Evolutionary conservation across 2,888 invertebrate species (phyloP).

Genomic region (Phortica okadai): DNA sequence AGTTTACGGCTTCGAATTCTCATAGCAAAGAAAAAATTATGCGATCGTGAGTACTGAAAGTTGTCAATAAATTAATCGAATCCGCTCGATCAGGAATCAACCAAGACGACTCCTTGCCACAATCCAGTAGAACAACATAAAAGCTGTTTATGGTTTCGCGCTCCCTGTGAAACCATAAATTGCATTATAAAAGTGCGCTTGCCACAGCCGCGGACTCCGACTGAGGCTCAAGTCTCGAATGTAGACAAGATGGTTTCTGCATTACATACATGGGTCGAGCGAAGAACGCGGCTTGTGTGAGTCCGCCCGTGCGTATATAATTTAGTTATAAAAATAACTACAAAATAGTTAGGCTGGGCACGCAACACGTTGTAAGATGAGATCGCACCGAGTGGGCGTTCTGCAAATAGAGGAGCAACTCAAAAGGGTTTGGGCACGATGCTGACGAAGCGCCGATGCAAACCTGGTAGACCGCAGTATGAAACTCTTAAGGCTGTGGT

Average conservation of each 20-base stretch:
- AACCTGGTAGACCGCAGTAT: too few relatives aligned
- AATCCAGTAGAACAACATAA: slow-evolving; percentile 74
- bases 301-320: slow-evolving; percentile 66
- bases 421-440: slow-evolving; percentile 19
- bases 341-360: slow-evolving; percentile 53
- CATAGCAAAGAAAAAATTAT: not conserved
- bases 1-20: too few relatives aligned
- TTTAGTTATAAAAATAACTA: slow-evolving; percentile 75
- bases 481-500: too few relatives aligned
- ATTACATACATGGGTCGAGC: not conserved
- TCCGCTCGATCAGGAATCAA: slow-evolving; percentile 55
- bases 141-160: slow-evolving; percentile 75
- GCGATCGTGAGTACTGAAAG: slow-evolving; percentile 55
- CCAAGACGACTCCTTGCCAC: slow-evolving; percentile 46
- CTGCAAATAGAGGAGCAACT: slow-evolving; percentile 40
- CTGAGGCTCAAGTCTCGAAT: not conserved
- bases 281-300: slow-evolving; percentile 19
- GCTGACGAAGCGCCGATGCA: too few relatives aligned
- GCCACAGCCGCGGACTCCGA: slow-evolving; percentile 35
- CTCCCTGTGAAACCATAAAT: slow-evolving; percentile 72
- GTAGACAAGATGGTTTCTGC: not conserved
- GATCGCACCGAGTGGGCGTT: slow-evolving; percentile 55
- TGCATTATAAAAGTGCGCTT: slow-evolving; percentile 56
- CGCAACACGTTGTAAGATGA: slow-evolving; percentile 58
- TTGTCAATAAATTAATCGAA: slow-evolving; percentile 60